phyloP scores from a whole-genome alignment of 2,113 vertebrate species.

The Ploceus nigricollis region DNA sequence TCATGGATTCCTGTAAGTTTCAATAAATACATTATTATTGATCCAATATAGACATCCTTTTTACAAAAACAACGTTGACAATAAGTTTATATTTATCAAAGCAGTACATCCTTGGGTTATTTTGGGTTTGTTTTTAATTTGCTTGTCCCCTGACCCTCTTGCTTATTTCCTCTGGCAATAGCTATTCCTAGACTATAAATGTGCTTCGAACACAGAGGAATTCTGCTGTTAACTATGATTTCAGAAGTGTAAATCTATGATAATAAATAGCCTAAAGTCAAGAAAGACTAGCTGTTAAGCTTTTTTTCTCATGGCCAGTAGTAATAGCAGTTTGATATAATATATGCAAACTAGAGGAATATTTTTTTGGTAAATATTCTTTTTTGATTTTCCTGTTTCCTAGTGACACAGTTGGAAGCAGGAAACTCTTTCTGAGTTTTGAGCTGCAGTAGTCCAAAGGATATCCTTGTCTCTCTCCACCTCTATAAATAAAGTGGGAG shows the following conservation, averaged over 20 bases:
- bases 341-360: neutral
- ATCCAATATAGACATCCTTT: neutral
- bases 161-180: slow-evolving; percentile 52
- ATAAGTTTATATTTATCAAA: slow-evolving; percentile 23
- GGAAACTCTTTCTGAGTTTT: slow-evolving; percentile 60
- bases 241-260: slow-evolving; percentile 26
- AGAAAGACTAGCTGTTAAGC: neutral
- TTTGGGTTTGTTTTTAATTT: slow-evolving; percentile 58
- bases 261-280: slow-evolving; percentile 14
- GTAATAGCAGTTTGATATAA: slow-evolving; percentile 16
- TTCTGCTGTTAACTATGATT: slow-evolving; percentile 9
- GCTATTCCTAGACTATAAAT: neutral
- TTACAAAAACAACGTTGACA: neutral
- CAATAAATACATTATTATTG: neutral
- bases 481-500: slow-evolving; percentile 67
- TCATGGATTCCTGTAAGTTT: neutral
- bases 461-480: slow-evolving; percentile 70
- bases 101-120: slow-evolving; percentile 47
- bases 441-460: slow-evolving; percentile 58
- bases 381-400: slow-evolving; percentile 70
- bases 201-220: neutral
- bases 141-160: slow-evolving; percentile 26
- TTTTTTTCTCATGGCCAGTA: neutral
- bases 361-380: slow-evolving; percentile 39
- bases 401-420: slow-evolving; percentile 65